These are phyloP conservation scores for Bradynema listronoti DNA, from an alignment of 1,140 invertebrate species.

Conservation along the genomic window DNA sequence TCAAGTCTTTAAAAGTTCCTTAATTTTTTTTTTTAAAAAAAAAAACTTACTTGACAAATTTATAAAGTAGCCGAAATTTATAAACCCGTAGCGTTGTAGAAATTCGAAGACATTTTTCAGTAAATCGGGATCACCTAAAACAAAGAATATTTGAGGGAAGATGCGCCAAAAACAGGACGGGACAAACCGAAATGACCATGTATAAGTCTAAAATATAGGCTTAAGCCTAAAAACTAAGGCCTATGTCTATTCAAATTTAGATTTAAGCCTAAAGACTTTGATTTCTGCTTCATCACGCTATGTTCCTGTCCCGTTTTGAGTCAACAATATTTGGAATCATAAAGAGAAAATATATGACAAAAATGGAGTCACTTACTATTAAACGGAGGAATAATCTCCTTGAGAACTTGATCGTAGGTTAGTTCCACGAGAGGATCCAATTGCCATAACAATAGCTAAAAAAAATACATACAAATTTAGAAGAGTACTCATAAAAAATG, in stretches of 20 bases:
- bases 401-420: constrained; percentile 59
- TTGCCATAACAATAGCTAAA: constrained; percentile 84
- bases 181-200: constrained; percentile 4
- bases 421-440: constrained; percentile 89
- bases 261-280: too few species aligned
- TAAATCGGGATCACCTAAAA: constrained; percentile 68
- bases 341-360: not conserved
- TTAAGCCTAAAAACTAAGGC: too few species aligned
- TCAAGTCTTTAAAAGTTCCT: not conserved
- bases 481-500: constrained; percentile 30
- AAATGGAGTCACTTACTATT: constrained; percentile 65
- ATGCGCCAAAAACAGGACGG: not conserved
- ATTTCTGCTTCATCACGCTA: too few species aligned
- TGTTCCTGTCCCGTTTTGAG: too few species aligned
- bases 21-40: too few species aligned
- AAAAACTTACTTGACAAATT: constrained; percentile 51
- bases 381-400: constrained; percentile 62
- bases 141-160: too few species aligned
- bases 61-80: constrained; percentile 92
- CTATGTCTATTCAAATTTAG: too few species aligned
- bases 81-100: constrained; percentile 87
- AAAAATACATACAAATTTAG: constrained; percentile 18
- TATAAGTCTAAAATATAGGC: too few species aligned
- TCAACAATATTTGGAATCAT: too few species aligned
- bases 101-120: constrained; percentile 80